Evolutionary conservation across 2,888 invertebrate genomes (phyloP).

Genomic region (Dascillus cervinus): DNA sequence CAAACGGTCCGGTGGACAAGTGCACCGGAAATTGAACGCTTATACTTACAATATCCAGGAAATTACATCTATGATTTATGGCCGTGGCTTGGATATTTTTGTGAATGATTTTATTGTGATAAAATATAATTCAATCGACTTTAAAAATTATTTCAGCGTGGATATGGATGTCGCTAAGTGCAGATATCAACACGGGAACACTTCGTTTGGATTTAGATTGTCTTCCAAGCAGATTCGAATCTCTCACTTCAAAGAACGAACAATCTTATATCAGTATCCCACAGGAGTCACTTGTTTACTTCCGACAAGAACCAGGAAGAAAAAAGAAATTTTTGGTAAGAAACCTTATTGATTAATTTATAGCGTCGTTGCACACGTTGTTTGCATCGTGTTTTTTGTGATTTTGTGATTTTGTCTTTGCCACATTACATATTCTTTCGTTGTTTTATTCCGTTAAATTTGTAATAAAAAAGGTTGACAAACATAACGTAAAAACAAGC

Average conservation of each 20-base stretch:
- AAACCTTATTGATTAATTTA: constrained; percentile 19
- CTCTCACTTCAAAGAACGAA: constrained; percentile 27
- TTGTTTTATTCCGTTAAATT: too few species aligned
- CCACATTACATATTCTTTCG: too few species aligned
- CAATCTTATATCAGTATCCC: constrained; percentile 33
- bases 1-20: too few species aligned
- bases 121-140: too few species aligned
- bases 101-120: too few species aligned
- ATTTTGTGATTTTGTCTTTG: too few species aligned
- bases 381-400: too few species aligned
- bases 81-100: background rate
- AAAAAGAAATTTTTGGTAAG: constrained; percentile 44
- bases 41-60: constrained; percentile 11
- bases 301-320: constrained; percentile 42
- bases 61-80: constrained; percentile 11
- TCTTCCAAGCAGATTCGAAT: constrained; percentile 38
- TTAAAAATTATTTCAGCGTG: constrained; percentile 38
- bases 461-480: too few species aligned
- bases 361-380: constrained; percentile 3
- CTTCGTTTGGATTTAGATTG: constrained; percentile 41
- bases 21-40: constrained; percentile 13
- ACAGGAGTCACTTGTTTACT: constrained; percentile 41
- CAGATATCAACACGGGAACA: constrained; percentile 35
- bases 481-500: too few species aligned
- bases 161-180: constrained; percentile 39